Evolutionary conservation across 2,113 vertebrate genomes (phyloP).

Genomic region (Tylochromis polylepis): DNA sequence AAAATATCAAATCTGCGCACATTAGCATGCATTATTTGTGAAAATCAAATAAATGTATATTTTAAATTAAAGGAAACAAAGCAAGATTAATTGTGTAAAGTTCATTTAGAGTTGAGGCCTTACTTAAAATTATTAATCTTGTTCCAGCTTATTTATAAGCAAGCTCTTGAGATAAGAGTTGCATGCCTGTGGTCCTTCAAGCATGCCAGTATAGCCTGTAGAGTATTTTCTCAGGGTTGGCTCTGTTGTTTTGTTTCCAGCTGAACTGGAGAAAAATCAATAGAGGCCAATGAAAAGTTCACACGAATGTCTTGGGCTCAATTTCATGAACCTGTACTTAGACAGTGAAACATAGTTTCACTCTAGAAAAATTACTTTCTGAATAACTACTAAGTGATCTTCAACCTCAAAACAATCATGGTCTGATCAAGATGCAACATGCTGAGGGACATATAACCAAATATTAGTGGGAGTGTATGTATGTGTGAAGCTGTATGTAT

Average conservation of each 20-base stretch:
- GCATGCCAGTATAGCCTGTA: neutral
- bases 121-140: neutral
- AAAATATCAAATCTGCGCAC: neutral
- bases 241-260: neutral
- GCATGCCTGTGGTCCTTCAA: neutral
- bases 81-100: neutral
- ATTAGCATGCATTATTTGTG: neutral
- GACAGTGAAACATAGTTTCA: neutral
- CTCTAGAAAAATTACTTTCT: neutral
- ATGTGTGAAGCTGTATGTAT: neutral
- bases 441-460: neutral
- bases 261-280: neutral
- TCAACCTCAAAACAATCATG: neutral
- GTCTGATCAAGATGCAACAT: neutral
- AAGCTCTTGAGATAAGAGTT: constrained; percentile 21
- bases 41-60: neutral
- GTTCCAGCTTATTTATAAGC: constrained; percentile 4
- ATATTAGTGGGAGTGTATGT: neutral
- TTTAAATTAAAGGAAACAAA: neutral
- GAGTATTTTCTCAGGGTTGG: neutral
- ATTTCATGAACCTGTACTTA: neutral
- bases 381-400: neutral
- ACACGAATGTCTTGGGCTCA: neutral
- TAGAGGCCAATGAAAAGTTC: constrained; percentile 13
- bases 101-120: neutral